Percentiles rank a stretch among this genome's conserved stretches.
Conservation (phyloP, 35 echinoderm and acorn worm genomes). For the Anneissia japonica region DNA sequence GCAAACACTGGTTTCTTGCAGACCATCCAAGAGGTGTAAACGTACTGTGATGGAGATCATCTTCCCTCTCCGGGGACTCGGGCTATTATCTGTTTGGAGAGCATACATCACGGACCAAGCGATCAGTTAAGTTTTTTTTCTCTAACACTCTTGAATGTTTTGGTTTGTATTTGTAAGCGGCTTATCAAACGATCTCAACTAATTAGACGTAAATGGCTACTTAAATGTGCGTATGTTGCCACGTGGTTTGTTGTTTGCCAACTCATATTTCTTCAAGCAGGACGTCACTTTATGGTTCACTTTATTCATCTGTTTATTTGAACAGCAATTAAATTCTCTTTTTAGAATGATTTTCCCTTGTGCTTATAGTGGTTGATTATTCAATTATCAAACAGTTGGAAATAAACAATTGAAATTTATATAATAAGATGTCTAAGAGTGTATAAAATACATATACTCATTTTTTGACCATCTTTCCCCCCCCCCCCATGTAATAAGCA, state of each 20-base stretch:
- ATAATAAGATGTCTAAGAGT: no score
- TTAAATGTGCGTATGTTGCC: not conserved
- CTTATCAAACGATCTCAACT: not conserved
- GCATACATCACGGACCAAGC: not conserved
- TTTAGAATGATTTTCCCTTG: no score
- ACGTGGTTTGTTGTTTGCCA: not conserved
- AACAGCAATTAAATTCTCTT: no score
- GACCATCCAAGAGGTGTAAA: not conserved
- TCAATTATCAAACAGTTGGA: no score
- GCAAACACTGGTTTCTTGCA: not conserved
- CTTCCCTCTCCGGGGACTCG: not conserved
- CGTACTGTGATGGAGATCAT: not conserved
- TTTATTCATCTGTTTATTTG: no score
- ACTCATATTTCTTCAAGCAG: not conserved
- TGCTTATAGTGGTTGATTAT: no score
- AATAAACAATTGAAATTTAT: no score
- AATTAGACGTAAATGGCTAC: not conserved
- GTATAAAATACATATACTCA: no score
- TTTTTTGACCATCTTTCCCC: no score
- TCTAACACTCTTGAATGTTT: not conserved
- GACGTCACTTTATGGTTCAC: not conserved
- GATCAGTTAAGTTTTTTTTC: not conserved
- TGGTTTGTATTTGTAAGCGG: not conserved
- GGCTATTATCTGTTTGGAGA: not conserved
- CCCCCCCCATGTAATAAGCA: no score